A percentile compares a stretch with the other conserved stretches of the same genome.
Conservation (phyloP, 2,888 invertebrate genomes). For the Siphlonurus alternatus region DNA sequence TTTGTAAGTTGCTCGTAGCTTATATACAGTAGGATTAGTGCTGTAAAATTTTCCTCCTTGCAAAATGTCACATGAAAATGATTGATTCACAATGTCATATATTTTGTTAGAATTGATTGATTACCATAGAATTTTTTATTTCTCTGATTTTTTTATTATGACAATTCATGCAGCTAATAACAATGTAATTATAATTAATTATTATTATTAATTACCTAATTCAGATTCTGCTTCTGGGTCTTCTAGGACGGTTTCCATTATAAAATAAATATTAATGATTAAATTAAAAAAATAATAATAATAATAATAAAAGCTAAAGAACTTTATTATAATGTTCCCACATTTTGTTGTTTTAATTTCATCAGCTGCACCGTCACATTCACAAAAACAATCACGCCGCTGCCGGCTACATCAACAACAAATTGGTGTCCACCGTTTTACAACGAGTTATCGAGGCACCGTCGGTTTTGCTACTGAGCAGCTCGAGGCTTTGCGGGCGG, state of each 20-base stretch:
- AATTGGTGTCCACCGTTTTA: no score
- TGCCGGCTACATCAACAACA: not conserved
- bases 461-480: not conserved
- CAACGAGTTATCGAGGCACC: not conserved
- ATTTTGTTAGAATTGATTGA: no score
- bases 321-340: not conserved
- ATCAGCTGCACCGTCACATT: not conserved
- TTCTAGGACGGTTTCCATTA: conserved; percentile 2
- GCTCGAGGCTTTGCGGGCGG: not conserved
- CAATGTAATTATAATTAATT: no score
- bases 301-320: not conserved
- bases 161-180: no score
- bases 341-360: not conserved
- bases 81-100: no score
- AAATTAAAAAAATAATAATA: not conserved
- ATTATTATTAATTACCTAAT: not conserved
- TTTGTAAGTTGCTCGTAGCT: no score
- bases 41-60: no score
- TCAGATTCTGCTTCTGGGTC: not conserved
- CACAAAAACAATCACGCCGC: not conserved
- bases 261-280: not conserved
- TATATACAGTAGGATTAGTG: no score
- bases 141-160: no score
- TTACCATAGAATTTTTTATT: no score
- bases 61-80: no score